These are phyloP conservation scores for Meleagris gallopavo DNA, from an alignment of 2,113 vertebrate species.

Conservation along the genomic window DNA sequence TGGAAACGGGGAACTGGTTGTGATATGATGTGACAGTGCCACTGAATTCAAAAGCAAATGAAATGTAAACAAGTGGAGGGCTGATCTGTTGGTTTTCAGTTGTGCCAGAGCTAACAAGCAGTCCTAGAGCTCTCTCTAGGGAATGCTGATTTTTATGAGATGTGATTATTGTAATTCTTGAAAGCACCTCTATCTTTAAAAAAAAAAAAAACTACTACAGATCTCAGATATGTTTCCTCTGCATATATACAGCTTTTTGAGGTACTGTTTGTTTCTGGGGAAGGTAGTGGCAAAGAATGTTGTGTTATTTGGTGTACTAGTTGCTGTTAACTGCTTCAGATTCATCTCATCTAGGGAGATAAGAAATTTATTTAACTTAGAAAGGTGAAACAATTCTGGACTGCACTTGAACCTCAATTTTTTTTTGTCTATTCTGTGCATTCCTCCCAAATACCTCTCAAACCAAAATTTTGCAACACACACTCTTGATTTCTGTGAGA, in stretches of 20 bases:
- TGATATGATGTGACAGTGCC: background rate
- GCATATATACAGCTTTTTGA: background rate
- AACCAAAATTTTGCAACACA: background rate
- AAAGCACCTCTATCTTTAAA: background rate
- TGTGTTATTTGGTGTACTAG: background rate
- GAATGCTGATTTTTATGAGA: conserved; percentile 6
- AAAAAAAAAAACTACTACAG: background rate
- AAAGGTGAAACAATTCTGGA: background rate
- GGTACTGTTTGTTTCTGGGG: background rate
- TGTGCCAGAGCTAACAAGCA: conserved; percentile 6
- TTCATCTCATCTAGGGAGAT: background rate
- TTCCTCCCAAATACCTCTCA: background rate
- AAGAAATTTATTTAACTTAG: background rate
- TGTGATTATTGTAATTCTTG: conserved; percentile 19
- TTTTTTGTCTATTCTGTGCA: fast-evolving
- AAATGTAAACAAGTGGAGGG: conserved; percentile 1
- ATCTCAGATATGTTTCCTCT: background rate
- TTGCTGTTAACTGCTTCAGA: background rate
- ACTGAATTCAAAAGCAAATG: background rate
- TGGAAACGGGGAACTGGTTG: background rate
- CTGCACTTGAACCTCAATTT: background rate
- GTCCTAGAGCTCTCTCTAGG: background rate
- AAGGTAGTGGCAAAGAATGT: background rate
- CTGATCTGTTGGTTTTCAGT: conserved; percentile 9
- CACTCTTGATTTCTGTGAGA: background rate